Evolutionary conservation across 64 coral and sea anemone genomes (phyloP), one percentile per base, ranked within the genome.

Genomic region (Montipora cactus): DNA sequence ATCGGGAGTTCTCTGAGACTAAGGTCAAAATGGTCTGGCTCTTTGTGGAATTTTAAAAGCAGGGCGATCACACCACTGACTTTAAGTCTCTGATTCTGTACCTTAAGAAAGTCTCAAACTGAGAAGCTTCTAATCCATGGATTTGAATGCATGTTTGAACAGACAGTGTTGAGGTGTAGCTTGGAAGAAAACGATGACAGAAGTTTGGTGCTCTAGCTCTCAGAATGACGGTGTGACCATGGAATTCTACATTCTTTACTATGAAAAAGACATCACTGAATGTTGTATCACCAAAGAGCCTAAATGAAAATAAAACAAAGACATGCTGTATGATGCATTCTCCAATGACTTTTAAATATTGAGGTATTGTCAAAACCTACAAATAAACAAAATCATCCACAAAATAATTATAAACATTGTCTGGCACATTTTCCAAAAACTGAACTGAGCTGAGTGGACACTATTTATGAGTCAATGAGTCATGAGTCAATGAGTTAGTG

Each of bases 121-220:
- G 76, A 66, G 64, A 49, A 57, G 82, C 59, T 21, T 93, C 75
- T 93, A 93, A 20, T 79, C 86, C 66, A 75, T 88, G 75, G 13
- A 93, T 88, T 71, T 88, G 76, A 23, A 93, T 88, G 74, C 75
- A 93, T 58, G 92, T 87, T 80, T 93, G 83, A 51, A 93, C 92
- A 75, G 81, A 73, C 10, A 51, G 22, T 58, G 92, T 59, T 8
- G 76, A 79, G 6, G 78, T 7, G 18, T 87, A 52, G 9, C 68
- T 77, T 50, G 92, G 92, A 80, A 93, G 75, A 88, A 88, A 93
- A 66, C 67, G 83, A 23, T 68, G 58, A 61, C 84, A 76, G 77
- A 93, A 93, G 16, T 44, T 66, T 45, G 92, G 92, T 45, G 85
- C 92, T 74, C 92, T 93, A 14, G 92, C 85, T 67, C 47, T 64